Base-by-base conservation (phyloP, 2,797 vertebrate species). In the Odontamblyopus lacepedii region DNA sequence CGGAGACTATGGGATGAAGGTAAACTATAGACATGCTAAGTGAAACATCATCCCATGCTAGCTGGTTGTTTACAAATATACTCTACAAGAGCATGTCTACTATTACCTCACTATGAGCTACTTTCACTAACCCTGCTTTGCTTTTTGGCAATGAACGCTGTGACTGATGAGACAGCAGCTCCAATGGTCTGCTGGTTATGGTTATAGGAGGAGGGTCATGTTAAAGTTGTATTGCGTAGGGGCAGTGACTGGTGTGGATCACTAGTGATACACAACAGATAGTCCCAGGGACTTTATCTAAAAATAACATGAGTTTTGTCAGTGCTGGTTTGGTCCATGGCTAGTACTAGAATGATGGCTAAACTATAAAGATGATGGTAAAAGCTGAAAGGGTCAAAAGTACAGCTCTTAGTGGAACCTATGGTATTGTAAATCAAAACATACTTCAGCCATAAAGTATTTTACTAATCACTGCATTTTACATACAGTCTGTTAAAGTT, bases 61-160 rank as follows among this genome's bases (percentile, higher is more conserved):
- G 6, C 48, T 78, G 79, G 64, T 41, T 79, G 71, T 1, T 30
- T 30, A 60, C 72, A 80, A 53, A 63, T 61, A 53, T 61, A 57
- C 63, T 29, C 48, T 64, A 77, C 63, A 62, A 72, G 74, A 73
- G 66, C 38, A 18, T 70, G 67, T 79, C 63, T 85, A 83, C 82
- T 83, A 83, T 88, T 77, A 76, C 68, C 1, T 79, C 81, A 89
- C 85, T 79, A 74, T 63, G 82, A 88, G 89, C 89, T 89, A 88
- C 78, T 89, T 91, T 83, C 72, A 66, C 77, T 78, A 82, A 84
- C 83, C 73, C 83, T 2, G 78, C 84, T 83, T 81, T 77, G 76
- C 76, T 91, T 88, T 88, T 89, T 89, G 84, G 85, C 88, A 86
- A 73, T 23, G 51, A 71, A 51, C 16, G 76, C 82, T 68, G 74